Evolutionary conservation across 2,797 vertebrate genomes (phyloP).

Genomic region (Enteromius anoplus): DNA sequence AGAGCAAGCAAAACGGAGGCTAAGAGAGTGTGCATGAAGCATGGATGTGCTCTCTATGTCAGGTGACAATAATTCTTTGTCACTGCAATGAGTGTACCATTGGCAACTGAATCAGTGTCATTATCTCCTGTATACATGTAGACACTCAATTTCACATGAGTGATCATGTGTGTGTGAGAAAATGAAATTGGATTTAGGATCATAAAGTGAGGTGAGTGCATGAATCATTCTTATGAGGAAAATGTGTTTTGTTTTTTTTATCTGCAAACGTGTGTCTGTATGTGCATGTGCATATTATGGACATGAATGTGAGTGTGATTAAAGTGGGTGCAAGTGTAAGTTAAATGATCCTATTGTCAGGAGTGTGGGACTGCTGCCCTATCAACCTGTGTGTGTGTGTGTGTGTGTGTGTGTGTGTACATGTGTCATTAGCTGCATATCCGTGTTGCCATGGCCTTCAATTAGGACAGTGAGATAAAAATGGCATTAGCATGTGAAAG

Average conservation of each 20-base stretch:
- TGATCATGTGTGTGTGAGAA: conserved; percentile 14
- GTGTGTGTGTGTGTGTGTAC: neutral
- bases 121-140: conserved; percentile 8
- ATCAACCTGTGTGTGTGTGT: conserved; percentile 64
- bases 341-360: conserved; percentile 60
- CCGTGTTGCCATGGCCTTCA: conserved; percentile 65
- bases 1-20: conserved; percentile 14
- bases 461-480: conserved; percentile 64
- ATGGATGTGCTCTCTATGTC: neutral
- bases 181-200: neutral
- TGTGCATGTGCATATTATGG: conserved; percentile 19
- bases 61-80: conserved; percentile 22
- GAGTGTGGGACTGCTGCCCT: conserved; percentile 50
- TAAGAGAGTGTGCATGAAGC: neutral
- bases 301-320: conserved; percentile 1
- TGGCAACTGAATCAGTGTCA: conserved; percentile 4
- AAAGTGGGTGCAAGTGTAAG: conserved; percentile 17
- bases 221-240: neutral
- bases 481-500: conserved; percentile 70
- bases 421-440: conserved; percentile 63
- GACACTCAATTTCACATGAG: conserved; percentile 23
- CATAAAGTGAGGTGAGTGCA: conserved; percentile 1
- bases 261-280: neutral
- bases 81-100: neutral
- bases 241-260: neutral